These are phyloP conservation scores for Hippopotamus amphibius DNA, from an alignment of 2,113 vertebrate genomes.

Conservation along the genomic window DNA sequence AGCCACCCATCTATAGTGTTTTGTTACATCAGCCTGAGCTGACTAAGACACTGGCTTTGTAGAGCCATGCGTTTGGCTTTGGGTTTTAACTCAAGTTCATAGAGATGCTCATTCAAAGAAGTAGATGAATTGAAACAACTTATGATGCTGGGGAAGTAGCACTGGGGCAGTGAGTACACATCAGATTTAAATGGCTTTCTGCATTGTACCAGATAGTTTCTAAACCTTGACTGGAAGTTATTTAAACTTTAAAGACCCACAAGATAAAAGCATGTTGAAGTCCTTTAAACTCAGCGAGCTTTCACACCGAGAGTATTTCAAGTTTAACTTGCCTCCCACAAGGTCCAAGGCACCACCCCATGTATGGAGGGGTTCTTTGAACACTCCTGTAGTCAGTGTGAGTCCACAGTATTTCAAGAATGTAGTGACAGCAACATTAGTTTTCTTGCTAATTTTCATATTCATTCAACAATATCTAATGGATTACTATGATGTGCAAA, in stretches of 20 bases:
- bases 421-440: not conserved
- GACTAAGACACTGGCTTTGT: not conserved
- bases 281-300: slow-evolving; percentile 75
- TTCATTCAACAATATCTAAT: not conserved
- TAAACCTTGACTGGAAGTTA: slow-evolving; percentile 76
- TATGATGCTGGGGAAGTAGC: not conserved
- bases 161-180: slow-evolving; percentile 3
- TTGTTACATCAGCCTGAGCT: not conserved
- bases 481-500: not conserved
- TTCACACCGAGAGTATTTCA: slow-evolving; percentile 72
- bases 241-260: slow-evolving; percentile 77
- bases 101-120: slow-evolving; percentile 29
- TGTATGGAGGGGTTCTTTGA: slow-evolving; percentile 50
- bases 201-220: slow-evolving; percentile 51
- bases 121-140: slow-evolving; percentile 49
- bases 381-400: slow-evolving; percentile 45
- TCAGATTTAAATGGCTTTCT: slow-evolving; percentile 68
- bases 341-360: slow-evolving; percentile 30
- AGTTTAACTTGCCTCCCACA: slow-evolving; percentile 73
- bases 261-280: slow-evolving; percentile 74
- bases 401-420: slow-evolving; percentile 16
- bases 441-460: slow-evolving; percentile 40
- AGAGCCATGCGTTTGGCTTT: not conserved
- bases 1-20: not conserved
- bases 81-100: slow-evolving; percentile 51